Conservation (phyloP, 2,113 vertebrate genomes). For the Morone chrysops region DNA sequence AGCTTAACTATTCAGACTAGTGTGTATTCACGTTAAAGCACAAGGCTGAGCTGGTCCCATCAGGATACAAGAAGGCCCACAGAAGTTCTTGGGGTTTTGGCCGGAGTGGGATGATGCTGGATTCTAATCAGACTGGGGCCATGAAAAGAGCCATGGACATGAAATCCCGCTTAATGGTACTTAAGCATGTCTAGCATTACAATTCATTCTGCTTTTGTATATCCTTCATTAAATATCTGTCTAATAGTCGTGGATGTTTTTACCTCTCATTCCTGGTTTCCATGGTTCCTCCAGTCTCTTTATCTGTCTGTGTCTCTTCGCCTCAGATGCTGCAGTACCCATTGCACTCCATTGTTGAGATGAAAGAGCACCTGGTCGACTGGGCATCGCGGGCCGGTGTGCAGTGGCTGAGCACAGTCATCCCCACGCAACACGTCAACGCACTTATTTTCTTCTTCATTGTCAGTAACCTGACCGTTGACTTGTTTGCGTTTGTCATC, state of each 20-base stretch:
- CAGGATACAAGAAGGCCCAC: slow-evolving; percentile 52
- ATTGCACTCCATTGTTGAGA: slow-evolving; percentile 88
- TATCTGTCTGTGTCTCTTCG: slow-evolving; percentile 20
- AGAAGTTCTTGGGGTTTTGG: slow-evolving; percentile 77
- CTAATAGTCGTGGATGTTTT: not conserved
- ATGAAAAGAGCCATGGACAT: slow-evolving; percentile 81
- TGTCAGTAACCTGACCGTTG: slow-evolving; percentile 95
- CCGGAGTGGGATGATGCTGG: slow-evolving; percentile 71
- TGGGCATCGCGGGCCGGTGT: slow-evolving; percentile 94
- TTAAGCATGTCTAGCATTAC: not conserved
- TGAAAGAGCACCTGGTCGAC: slow-evolving; percentile 96
- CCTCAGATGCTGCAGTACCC: slow-evolving; percentile 93
- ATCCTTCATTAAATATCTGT: not conserved
- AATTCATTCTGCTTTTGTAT: not conserved
- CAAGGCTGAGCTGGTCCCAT: slow-evolving; percentile 52
- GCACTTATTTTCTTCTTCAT: slow-evolving; percentile 98
- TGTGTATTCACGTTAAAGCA: slow-evolving; percentile 33
- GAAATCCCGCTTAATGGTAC: slow-evolving; percentile 76
- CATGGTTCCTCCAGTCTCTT: not conserved
- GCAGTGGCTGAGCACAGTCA: slow-evolving; percentile 95
- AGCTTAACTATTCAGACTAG: not conserved
- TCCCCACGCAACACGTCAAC: slow-evolving; percentile 97
- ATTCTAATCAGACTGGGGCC: slow-evolving; percentile 59
- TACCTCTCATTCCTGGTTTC: not conserved
- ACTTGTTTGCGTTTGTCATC: slow-evolving; percentile 94